Base-by-base conservation (phyloP, 2,113 vertebrate genomes). In the Mormyrus iriodes region DNA sequence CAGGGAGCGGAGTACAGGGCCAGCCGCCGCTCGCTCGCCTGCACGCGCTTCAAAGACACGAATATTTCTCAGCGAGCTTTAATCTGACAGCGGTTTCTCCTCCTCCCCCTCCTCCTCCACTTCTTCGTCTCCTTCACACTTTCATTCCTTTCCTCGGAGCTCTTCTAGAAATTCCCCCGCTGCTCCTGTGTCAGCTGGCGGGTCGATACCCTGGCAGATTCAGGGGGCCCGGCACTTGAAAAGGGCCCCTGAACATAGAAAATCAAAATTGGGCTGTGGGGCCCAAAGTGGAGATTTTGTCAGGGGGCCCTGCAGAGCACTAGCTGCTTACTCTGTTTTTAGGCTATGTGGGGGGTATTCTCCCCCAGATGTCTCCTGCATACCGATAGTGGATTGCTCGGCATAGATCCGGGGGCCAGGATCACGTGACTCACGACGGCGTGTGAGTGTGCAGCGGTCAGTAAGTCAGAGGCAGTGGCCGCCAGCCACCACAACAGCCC, bases 381-480 rank as follows among this genome's bases (percentile, higher is more conserved):
- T 69, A n/a, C 27, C 27, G 27, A 13, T 69, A 31, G n/a, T 69
- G 27, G 3, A 24, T 5, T 3, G 27, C 55, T 61, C 55, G 55
- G n/a, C 88, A 91, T 90, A 90, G 88, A 89, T 73, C 46, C 83
- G 90, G 82, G 82, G 88, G 61, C 87, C 24, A 42, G 51, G 87
- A 90, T 90, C 89, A 61, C 27, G n/a, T 24, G 31, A 35, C 15
- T 10, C 24, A 31, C 88, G 87, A 52, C 55, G n/a, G 44, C 58
- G 88, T 10, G 35, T 84, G 90, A 87, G 91, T 90, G 89, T 76
- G 53, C 79, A 85, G 85, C 91, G 90, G 91, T 93, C 92, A 91
- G 89, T 90, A 90, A 92, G 93, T 93, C 93, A 94, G 89, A 93
- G 90, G 93, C 91, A 92, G 90, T 92, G 76, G 86, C 90, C 65